Evolutionary conservation across 2,888 invertebrate species (phyloP).

Genomic region (Dryobota labecula): DNA sequence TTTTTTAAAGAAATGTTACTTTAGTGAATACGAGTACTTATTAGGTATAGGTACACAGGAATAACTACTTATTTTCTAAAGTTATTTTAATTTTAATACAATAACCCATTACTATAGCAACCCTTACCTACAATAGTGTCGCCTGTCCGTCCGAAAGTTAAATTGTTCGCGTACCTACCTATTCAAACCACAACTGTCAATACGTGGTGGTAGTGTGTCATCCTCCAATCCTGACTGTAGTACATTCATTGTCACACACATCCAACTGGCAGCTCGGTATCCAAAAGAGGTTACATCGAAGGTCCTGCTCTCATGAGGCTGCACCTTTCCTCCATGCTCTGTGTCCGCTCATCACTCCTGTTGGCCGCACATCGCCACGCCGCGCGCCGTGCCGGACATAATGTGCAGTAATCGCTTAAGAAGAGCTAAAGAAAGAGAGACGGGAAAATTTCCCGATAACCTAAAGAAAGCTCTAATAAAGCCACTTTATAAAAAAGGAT

Average conservation of each 20-base stretch:
- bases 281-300: not conserved
- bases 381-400: conserved; percentile 40
- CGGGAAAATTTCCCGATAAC: too few species aligned
- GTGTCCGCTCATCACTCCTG: conserved; percentile 10
- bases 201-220: not conserved
- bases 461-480: too few species aligned
- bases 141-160: not conserved
- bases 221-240: not conserved
- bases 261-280: not conserved
- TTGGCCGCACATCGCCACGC: conserved; percentile 67
- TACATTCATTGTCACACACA: not conserved
- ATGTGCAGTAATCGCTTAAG: conserved; percentile 49
- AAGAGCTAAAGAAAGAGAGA: too few species aligned
- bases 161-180: not conserved
- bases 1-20: not conserved
- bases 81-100: not conserved
- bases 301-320: not conserved
- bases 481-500: too few species aligned
- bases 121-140: not conserved
- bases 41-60: not conserved
- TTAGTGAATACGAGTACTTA: not conserved
- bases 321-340: not conserved
- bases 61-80: not conserved
- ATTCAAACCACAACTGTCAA: not conserved
- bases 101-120: not conserved